Evolutionary conservation across 2,797 vertebrate genomes (phyloP).

Genomic region (Clarias laeviceps): DNA sequence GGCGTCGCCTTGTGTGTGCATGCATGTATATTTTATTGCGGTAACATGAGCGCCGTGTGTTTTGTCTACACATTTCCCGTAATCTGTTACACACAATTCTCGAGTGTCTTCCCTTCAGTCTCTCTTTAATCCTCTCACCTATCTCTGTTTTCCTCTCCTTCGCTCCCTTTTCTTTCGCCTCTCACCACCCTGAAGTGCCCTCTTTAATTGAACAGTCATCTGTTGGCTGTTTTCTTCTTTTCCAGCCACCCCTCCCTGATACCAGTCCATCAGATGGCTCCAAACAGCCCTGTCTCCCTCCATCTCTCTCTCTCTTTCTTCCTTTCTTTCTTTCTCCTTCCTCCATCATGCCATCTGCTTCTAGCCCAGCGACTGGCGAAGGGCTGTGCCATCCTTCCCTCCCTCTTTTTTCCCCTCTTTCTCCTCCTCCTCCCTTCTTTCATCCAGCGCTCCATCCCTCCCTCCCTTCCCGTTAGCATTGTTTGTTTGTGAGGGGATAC

Average conservation of each 20-base stretch:
- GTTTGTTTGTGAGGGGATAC: slow-evolving; percentile 63
- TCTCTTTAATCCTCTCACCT: slow-evolving; percentile 34
- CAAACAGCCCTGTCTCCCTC: slow-evolving; percentile 32
- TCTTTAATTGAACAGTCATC: slow-evolving; percentile 72
- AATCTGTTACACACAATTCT: slow-evolving; percentile 61
- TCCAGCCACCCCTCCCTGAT: slow-evolving; percentile 55
- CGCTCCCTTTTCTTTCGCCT: slow-evolving; percentile 54
- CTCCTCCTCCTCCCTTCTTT: slow-evolving; percentile 33
- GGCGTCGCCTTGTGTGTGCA: slow-evolving; percentile 25
- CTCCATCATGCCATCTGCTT: slow-evolving; percentile 65
- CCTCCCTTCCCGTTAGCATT: slow-evolving; percentile 50
- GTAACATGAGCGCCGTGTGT: slow-evolving; percentile 49
- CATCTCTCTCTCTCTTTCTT: slow-evolving; percentile 24
- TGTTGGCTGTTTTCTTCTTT: slow-evolving; percentile 62
- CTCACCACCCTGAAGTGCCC: slow-evolving; percentile 67
- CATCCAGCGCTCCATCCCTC: slow-evolving; percentile 45
- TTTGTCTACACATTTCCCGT: slow-evolving; percentile 50
- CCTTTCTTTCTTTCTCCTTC: slow-evolving; percentile 37
- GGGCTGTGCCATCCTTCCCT: slow-evolving; percentile 55
- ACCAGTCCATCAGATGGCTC: slow-evolving; percentile 63
- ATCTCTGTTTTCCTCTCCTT: slow-evolving; percentile 49
- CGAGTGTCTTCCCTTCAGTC: slow-evolving; percentile 55
- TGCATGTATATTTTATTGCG: slow-evolving; percentile 26
- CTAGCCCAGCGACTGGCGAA: slow-evolving; percentile 57
- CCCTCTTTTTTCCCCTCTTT: slow-evolving; percentile 24